Conservation (phyloP, 2,113 vertebrate genomes). For the Oxyruncus cristatus region DNA sequence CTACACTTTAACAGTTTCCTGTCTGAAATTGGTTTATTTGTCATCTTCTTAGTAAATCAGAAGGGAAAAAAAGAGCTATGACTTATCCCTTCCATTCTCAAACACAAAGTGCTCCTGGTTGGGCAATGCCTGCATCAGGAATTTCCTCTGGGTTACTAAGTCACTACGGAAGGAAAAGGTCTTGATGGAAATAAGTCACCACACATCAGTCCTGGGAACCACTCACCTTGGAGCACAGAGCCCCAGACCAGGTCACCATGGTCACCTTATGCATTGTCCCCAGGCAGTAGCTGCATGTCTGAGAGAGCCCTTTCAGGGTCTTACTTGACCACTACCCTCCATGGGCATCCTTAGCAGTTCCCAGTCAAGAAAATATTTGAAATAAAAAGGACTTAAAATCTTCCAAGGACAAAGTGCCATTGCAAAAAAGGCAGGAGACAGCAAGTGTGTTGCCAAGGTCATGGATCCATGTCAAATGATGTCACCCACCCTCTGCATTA, state of each 20-base stretch:
- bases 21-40: not conserved
- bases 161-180: not conserved
- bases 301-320: not conserved
- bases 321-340: not conserved
- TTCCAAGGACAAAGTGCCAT: not conserved
- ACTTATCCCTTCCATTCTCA: slow-evolving; percentile 9
- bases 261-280: not conserved
- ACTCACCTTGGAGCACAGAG: not conserved
- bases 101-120: not conserved
- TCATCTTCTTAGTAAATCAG: not conserved
- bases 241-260: not conserved
- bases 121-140: not conserved
- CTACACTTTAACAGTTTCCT: not conserved
- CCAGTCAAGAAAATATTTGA: not conserved
- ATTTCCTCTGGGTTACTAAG: slow-evolving; percentile 31
- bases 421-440: not conserved
- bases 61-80: not conserved
- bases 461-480: not conserved
- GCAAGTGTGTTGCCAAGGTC: not conserved
- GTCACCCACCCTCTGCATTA: not conserved
- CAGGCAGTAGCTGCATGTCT: not conserved
- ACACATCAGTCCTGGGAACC: not conserved
- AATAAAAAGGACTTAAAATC: not conserved
- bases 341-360: not conserved
- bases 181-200: slow-evolving; percentile 13